Conservation (phyloP, 2,888 invertebrate species). For the Apodemia mormo region DNA sequence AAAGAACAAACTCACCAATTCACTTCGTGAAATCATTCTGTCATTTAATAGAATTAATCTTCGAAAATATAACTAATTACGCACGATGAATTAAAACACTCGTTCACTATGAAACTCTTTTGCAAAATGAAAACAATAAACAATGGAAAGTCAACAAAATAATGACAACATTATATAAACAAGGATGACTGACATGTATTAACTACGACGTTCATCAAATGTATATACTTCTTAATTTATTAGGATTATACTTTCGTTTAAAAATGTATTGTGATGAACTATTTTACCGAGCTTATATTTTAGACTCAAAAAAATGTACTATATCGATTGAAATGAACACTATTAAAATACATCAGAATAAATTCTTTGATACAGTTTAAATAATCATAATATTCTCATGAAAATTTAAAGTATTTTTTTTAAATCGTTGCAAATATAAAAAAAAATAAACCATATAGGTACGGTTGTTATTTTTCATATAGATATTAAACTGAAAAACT, state of each 20-base stretch:
- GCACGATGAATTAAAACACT: neutral
- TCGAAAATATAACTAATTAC: neutral
- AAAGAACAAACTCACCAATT: neutral
- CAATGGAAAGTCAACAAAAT: neutral
- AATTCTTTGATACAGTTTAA: no score
- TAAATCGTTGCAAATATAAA: no score
- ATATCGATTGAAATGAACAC: neutral
- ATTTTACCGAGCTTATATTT: no score
- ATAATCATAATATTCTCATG: no score
- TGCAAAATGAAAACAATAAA: constrained; percentile 9
- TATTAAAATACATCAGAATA: no score
- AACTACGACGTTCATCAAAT: neutral
- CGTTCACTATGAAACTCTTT: neutral
- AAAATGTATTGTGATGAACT: neutral
- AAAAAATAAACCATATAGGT: no score
- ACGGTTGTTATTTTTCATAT: no score
- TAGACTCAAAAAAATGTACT: neutral
- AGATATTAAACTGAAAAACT: no score
- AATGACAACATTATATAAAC: neutral
- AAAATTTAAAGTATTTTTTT: no score
- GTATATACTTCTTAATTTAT: neutral
- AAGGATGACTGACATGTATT: neutral
- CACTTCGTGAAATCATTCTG: constrained; percentile 6
- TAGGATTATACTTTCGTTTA: neutral
- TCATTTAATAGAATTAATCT: neutral